Evolutionary conservation across 2,113 vertebrate species (phyloP).

Genomic region (Eulacestoma nigropectus): DNA sequence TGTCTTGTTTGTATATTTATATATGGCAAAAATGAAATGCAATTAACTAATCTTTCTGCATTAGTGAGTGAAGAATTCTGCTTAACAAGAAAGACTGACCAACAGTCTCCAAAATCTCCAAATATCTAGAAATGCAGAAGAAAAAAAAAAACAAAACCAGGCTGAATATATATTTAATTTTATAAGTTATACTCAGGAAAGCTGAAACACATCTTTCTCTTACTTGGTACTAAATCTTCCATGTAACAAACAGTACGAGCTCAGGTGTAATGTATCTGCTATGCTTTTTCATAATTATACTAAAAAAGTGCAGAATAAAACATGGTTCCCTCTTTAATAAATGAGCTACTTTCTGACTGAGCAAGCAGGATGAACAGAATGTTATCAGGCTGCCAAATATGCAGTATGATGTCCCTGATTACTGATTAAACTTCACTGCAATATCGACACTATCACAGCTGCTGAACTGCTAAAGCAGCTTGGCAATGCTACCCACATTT

Average conservation of each 20-base stretch:
- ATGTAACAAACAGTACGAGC: background rate
- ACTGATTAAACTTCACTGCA: background rate
- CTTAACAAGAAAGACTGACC: background rate
- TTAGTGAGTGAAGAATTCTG: background rate
- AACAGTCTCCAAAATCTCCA: background rate
- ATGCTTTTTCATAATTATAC: background rate
- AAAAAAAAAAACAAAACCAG: background rate
- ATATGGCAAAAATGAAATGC: background rate
- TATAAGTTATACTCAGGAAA: background rate
- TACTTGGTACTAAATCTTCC: background rate
- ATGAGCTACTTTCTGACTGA: background rate
- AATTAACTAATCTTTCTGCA: background rate
- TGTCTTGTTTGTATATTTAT: background rate
- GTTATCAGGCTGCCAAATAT: background rate
- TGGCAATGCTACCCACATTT: background rate
- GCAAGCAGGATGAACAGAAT: background rate
- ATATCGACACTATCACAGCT: background rate
- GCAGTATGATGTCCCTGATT: background rate
- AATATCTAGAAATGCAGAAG: background rate
- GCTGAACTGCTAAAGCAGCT: background rate
- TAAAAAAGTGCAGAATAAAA: background rate
- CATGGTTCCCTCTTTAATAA: background rate
- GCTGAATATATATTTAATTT: background rate
- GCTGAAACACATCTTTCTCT: background rate
- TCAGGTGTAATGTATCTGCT: background rate